Evolutionary conservation across 1,140 invertebrate genomes (phyloP), one percentile per base, ranked within the genome.

Genomic region (Drosophila sturtevanti): DNA sequence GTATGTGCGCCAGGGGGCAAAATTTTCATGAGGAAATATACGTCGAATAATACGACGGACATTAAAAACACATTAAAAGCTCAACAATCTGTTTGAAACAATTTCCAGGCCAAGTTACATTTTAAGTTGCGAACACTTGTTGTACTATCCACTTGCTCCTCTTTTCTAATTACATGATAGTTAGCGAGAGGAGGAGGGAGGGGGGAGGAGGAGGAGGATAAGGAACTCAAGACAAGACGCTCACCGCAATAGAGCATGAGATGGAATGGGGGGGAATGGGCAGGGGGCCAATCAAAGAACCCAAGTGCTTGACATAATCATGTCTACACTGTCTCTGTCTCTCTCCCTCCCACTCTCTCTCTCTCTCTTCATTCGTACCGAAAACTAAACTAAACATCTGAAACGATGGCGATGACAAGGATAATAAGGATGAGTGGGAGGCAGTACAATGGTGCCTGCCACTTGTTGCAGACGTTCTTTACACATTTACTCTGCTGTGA

Each of bases 21-120:
- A 14, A 48, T 48, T 48, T 48, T 56, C 66, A 66, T 73, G 77
- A 78, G 81, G 77, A 85, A 85, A 72, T 72, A 61, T 67, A 56
- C 65, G 52, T 63, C 69, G 59, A 62, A 68, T 77, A 74, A 80
- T 81, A 64, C 54, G 68, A n/a, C 82, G 72, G 79, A 72, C 84
- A 89, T 89, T 89, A 89, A 89, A 89, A 80, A 69, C 79, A 61
- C 63, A 89, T 89, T 89, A 89, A 89, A 74, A 84, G 84, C 84
- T 89, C 84, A 87, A 80, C 80, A 79, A 89, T 84, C 84, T 87
- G 80, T 71, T 87, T 69, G 14, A 55, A 48, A 21, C 35, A 69
- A 54, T 63, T 66, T 38, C 63, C 35, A 31, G 1, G 27, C 54
- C 77, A 72, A 62, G 22, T n/a, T 24, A 24, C 44, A 6, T 18